Base-by-base conservation (phyloP, 2,888 invertebrate genomes). In the Melinaea menophilus region DNA sequence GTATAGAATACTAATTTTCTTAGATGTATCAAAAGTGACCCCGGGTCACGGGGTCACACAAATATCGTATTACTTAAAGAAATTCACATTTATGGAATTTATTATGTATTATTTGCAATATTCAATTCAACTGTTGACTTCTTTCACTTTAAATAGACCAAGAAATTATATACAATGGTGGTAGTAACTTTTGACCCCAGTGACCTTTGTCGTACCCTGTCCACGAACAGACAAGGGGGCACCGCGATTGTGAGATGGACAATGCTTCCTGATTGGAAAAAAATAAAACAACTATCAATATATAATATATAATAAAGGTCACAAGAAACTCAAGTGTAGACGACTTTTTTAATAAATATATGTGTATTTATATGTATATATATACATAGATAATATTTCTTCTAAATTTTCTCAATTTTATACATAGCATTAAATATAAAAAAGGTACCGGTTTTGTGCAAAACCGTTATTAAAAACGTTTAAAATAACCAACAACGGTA, bases 21-120 rank as follows among this genome's bases (percentile, higher is more conserved):
- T 63, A 63, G 72, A 75, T 73, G 72, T 72, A 69, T 72, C 33
- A 55, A 46, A 55, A 37, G 54, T 57, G 58, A 46, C 51, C 59
- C 61, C 76, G 75, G 88, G 88, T 86, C 88, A 89, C 75, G 66
- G 67, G 84, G 86, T 88, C 86, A 82, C 89, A 89, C 88, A 79
- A 71, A 72, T 85, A 85, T 90, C 81, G 48, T 56, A 75, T 90
- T 83, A 75, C 89, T 59, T 63, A 75, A 78, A 77, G 75, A 78
- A 80, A 80, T 75, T 76, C 81, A 79, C 74, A 80, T 79, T 83
- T 80, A 75, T 75, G 80, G 80, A 84, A 79, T 74, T 62, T 66
- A 78, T 76, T 71, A 73, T 73, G 66, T 69, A 66, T 55, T 68
- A 75, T 80, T 82, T 78, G 74, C 81, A 76, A 70, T 78, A 77